Base-by-base conservation (phyloP, 1,140 invertebrate species). In the Caenorhabditis remanei region DNA sequence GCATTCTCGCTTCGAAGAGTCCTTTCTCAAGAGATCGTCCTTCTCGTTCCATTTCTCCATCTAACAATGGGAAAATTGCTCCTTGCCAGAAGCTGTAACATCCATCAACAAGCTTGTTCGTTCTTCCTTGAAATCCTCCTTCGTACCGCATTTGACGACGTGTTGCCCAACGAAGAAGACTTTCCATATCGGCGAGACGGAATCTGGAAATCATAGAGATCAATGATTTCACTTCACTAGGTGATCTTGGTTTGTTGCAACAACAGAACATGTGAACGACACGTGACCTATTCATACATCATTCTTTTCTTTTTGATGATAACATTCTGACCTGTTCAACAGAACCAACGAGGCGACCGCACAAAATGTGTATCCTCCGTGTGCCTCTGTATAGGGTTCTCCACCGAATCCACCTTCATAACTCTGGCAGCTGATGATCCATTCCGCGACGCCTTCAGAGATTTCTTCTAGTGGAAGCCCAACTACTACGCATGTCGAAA, bases 61-160 rank as follows among this genome's bases (percentile, higher is more conserved):
- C 94, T 9, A 96, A 94, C 0, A 96, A 91, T 55, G 97, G 96
- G 92, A 99, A 96, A 50, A 95, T 94, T 46, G 95, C 97, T 41
- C 96, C 97, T 94, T 98, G 96, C 98, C 98, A 99, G 94, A 99
- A 99, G 4, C 97, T 98, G 93, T 99, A 99, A 93, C 98, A 99
- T 11, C 96, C 96, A 94, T 99, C 98, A 2, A 99, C 97, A 84
- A 99, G 93, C 94, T 99, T 99, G 93, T 99, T 99, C 4, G 98
- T 99, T 91, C 98, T 94, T 14, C 93, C 94, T 88, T 94, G 83
- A 83, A 94, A 94, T 11, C 93, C 94, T 32, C 94, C 94, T 89
- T 94, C 93, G 88, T 91, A 93, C 14, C 79, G 79, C 90, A 93
- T 93, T 85, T 94, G 94, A 40, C 91, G 89, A 86, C 92, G 91